Conservation (phyloP, 92 coral and sea anemone species). For the Meandrina meandrites region DNA sequence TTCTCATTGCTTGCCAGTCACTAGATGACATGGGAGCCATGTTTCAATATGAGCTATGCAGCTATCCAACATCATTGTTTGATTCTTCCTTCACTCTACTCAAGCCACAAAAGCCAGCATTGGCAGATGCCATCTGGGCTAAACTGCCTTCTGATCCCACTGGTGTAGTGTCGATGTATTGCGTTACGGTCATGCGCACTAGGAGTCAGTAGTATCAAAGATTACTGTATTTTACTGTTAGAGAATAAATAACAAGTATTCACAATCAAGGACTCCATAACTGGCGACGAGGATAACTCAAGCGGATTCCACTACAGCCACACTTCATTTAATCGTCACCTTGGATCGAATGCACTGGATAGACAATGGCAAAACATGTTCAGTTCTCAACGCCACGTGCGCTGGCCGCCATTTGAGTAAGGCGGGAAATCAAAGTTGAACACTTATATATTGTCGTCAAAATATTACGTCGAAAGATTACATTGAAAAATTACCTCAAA, state of each 20-base stretch:
- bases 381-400: constrained; percentile 11
- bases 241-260: background rate
- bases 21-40: constrained; percentile 26
- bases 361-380: background rate
- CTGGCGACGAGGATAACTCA: constrained; percentile 28
- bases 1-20: constrained; percentile 4
- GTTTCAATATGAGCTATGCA: constrained; percentile 31
- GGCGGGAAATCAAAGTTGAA: background rate
- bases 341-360: background rate
- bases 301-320: background rate
- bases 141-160: constrained; percentile 20
- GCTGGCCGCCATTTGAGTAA: constrained; percentile 14
- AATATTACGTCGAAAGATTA: background rate
- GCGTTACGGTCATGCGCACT: constrained; percentile 12
- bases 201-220: background rate
- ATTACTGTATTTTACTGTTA: background rate
- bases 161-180: constrained; percentile 21
- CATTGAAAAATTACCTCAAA: background rate
- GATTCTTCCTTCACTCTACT: constrained; percentile 36
- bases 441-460: background rate
- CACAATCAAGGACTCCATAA: constrained; percentile 13
- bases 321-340: background rate
- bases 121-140: constrained; percentile 37
- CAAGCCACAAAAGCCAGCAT: constrained; percentile 31
- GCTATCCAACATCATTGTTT: constrained; percentile 46